A percentile compares a stretch with the other conserved stretches of the same genome.
phyloP scores from a whole-genome alignment of 1,140 invertebrate species.

The Uloborus diversus region DNA sequence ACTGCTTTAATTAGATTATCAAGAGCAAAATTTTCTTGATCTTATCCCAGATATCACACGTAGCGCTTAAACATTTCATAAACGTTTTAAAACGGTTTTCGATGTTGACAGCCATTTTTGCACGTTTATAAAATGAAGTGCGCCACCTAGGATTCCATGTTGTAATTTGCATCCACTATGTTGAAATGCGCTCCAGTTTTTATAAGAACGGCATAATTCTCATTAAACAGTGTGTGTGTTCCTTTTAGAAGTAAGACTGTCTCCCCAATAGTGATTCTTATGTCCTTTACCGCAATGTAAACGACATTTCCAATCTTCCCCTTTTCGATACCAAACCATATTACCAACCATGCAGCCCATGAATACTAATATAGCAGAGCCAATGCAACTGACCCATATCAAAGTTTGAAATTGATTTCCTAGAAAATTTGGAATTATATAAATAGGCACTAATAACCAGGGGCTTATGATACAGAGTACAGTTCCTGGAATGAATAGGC shows the following conservation, averaged over 20 bases:
- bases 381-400: constrained; percentile 30
- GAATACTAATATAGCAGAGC: constrained; percentile 34
- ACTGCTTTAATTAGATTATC: too few species aligned
- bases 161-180: too few species aligned
- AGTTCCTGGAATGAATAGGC: constrained; percentile 35
- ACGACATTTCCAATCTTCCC: constrained; percentile 47
- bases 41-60: too few species aligned
- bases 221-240: constrained; percentile 21
- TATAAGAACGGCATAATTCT: background rate
- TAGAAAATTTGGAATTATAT: constrained; percentile 42
- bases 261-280: constrained; percentile 53
- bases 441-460: constrained; percentile 48
- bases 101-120: too few species aligned
- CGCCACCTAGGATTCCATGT: too few species aligned
- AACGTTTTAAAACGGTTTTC: too few species aligned
- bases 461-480: constrained; percentile 25
- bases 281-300: constrained; percentile 54
- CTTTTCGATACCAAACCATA: constrained; percentile 53
- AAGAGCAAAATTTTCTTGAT: too few species aligned
- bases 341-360: constrained; percentile 52
- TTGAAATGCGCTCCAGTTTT: too few species aligned
- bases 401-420: constrained; percentile 27
- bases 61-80: too few species aligned
- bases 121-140: too few species aligned
- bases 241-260: constrained; percentile 25